Evolutionary conservation across 2,113 vertebrate species (phyloP), one percentile per base, ranked within the genome.

Genomic region (Gopherus evgoodei): DNA sequence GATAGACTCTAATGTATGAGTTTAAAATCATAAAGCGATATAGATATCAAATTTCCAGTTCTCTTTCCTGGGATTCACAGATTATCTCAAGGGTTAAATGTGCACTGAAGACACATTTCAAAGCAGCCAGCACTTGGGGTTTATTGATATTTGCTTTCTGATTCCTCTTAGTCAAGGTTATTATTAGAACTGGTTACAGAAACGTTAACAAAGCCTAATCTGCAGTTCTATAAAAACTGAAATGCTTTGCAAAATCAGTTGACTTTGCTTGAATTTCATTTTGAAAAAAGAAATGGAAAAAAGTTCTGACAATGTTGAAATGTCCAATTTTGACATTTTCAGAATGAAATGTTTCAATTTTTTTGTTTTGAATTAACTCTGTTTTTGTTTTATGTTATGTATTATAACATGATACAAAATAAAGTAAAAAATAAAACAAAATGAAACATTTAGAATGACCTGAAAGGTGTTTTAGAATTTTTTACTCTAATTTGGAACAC

Each of bases 111-210:
- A 90, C 89, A 95, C 93, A 96, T 97, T 96, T 95, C 94, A 91
- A 80, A 96, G 78, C 80, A 53, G 21, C 35, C 35, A 90, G 76
- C 56, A 78, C 89, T 82, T 54, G 29, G 52, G 11, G 1, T 84
- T 97, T 83, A 52, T 86, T 89, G 82, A 84, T 93, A 52, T 95
- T 95, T 95, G 57, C 93, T 94, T 91, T 92, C 84, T 83, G 89
- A 96, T 95, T 93, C 90, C 91, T 95, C 83, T 96, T 95, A 92
- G 78, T 86, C 38, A 91, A 69, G 81, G 83, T 88, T 97, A 89
- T 0, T 1, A 72, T 72, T 72, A 72, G 65, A 38, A 38, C n/a
- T 91, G 49, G 84, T 81, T 93, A 84, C 56, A 91, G 9, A 92
- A 12, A 50, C 17, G 86, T 81, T 76, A 44, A 50, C 6, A 88